Evolutionary conservation across 1,140 invertebrate species (phyloP).

Genomic region (Agrypnia vestita): DNA sequence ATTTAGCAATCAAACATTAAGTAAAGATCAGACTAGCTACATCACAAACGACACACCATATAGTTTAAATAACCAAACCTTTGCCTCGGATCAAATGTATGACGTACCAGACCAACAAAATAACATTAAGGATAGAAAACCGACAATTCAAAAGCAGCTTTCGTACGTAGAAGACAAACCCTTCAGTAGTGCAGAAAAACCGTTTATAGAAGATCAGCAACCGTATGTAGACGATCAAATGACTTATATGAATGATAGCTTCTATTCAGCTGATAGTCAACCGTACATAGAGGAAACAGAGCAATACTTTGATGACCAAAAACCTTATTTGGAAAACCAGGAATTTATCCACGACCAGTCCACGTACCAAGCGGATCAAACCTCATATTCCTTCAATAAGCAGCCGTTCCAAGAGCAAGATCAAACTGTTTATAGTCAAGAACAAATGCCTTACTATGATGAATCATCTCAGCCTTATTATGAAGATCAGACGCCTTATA

Average conservation of each 20-base stretch:
- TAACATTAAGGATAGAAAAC: constrained; percentile 37
- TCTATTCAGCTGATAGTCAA: constrained; percentile 56
- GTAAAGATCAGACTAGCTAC: constrained; percentile 6
- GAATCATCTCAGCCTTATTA: constrained; percentile 60
- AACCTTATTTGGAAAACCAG: constrained; percentile 53
- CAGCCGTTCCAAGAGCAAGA: constrained; percentile 37
- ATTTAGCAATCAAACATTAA: constrained; percentile 19
- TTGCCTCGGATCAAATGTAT: constrained; percentile 21
- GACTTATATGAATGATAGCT: constrained; percentile 52
- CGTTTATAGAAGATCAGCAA: constrained; percentile 50
- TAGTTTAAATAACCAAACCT: constrained; percentile 14
- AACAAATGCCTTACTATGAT: constrained; percentile 59
- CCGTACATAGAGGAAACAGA: constrained; percentile 46
- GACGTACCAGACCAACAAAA: constrained; percentile 41
- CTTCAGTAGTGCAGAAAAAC: constrained; percentile 1
- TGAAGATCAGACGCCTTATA: constrained; percentile 60
- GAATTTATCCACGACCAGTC: constrained; percentile 48
- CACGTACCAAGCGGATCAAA: constrained; percentile 49
- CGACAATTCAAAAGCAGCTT: constrained; percentile 26
- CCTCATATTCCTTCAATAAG: constrained; percentile 53
- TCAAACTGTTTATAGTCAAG: constrained; percentile 53
- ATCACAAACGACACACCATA: constrained; percentile 23
- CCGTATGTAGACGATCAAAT: constrained; percentile 55
- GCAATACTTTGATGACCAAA: constrained; percentile 41
- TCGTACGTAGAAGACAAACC: constrained; percentile 39